Percentiles rank a stretch among this genome's conserved stretches.
phyloP scores from a whole-genome alignment of 2,888 invertebrate genomes.

The Leptinotarsa rubiginosa region DNA sequence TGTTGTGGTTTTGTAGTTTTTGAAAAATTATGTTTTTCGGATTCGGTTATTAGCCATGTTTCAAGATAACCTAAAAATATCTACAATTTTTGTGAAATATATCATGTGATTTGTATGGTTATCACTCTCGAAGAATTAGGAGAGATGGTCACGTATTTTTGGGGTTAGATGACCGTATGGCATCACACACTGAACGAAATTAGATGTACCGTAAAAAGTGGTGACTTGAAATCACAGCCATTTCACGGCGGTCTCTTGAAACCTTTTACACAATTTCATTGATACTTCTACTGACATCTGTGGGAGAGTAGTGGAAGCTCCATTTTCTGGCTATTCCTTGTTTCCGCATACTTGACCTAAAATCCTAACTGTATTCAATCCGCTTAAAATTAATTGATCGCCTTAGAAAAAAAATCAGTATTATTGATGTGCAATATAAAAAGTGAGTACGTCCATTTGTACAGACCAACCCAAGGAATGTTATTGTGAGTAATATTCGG shows the following conservation, averaged over 20 bases:
- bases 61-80: too few species aligned
- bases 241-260: neutral
- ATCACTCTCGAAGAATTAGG: too few species aligned
- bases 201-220: neutral
- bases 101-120: too few species aligned
- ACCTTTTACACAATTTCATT: neutral
- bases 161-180: too few species aligned
- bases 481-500: neutral
- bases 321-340: slow-evolving; percentile 10
- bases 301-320: neutral
- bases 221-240: slow-evolving; percentile 8
- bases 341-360: neutral
- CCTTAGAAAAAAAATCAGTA: neutral
- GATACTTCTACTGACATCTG: neutral
- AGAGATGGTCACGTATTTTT: too few species aligned
- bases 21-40: too few species aligned
- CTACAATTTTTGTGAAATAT: too few species aligned
- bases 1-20: too few species aligned
- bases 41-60: too few species aligned
- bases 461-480: neutral
- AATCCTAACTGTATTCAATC: slow-evolving; percentile 1
- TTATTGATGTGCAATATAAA: slow-evolving; percentile 2
- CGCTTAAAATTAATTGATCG: neutral
- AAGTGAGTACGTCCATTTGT: neutral
- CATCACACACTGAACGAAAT: too few species aligned